Evolutionary conservation across 1,140 invertebrate genomes (phyloP), one percentile per base, ranked within the genome.

Genomic region (Drosophila persimilis): DNA sequence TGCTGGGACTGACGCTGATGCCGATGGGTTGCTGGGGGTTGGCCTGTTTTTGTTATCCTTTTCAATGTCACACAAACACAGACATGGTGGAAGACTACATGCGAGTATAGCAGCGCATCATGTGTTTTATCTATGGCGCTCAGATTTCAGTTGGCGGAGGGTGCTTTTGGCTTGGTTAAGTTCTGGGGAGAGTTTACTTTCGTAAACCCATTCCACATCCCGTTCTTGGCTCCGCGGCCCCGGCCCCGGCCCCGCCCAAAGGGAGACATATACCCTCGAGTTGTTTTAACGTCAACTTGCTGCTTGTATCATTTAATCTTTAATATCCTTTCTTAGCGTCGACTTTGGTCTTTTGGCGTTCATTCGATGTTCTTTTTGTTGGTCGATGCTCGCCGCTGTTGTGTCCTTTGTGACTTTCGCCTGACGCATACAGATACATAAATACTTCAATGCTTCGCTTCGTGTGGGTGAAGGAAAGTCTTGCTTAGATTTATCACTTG

Each of bases 281-380:
- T 50, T 69, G 66, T 50, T 69, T 55, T 64, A 50, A 69, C 66
- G 66, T 61, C 77, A 81, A 86, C 64, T 86, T 81, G 74, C 63
- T 64, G 81, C 83, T 85, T 86, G 88, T 86, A 86, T 88, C 78
- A 83, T 86, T 86, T 86, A 86, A 86, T 86, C 81, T 86, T 86
- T 86, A 86, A 86, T 88, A 86, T 86, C 83, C 77, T 86, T 86
- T 88, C 83, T 88, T 67, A 59, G 78, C 83, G 74, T 83, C 79
- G 78, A 86, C 83, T 86, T 83, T 86, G 83, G 64, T 77, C 74
- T 81, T 78, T 88, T 81, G 69, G 64, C 63, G 44, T 69, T 69
- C 31, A 50, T 47, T 54, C 26, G 44, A 43, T 55, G 29, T 50
- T 58, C 17, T 47, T 54, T 41, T 35, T 53, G 45, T 46, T 64